Conservation (phyloP, 2,888 invertebrate genomes). For the Norana najaformis region DNA sequence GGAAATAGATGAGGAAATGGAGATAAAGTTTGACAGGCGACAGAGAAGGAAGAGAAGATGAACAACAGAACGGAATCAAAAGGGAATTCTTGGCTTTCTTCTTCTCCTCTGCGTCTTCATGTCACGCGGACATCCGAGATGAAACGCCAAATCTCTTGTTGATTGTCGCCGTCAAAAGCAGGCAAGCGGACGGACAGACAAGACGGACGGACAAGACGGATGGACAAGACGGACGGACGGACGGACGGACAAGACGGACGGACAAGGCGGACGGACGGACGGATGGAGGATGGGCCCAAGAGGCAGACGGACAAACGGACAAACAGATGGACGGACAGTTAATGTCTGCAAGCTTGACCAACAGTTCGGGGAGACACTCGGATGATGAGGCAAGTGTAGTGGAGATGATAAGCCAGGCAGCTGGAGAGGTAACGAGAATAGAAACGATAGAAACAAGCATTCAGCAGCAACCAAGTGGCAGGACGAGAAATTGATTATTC, state of each 20-base stretch:
- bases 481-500: not conserved
- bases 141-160: not conserved
- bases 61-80: not conserved
- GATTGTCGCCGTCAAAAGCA: conserved; percentile 13
- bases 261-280: too few relatives aligned
- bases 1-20: not conserved
- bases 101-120: not conserved
- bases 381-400: not conserved
- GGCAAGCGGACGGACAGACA: not conserved
- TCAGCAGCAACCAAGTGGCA: not conserved
- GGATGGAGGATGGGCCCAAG: too few relatives aligned
- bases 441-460: not conserved
- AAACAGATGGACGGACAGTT: not conserved
- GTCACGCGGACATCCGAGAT: not conserved
- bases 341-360: not conserved
- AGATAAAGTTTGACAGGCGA: not conserved
- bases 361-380: not conserved
- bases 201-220: too few relatives aligned
- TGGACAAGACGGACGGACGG: too few relatives aligned
- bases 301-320: too few relatives aligned
- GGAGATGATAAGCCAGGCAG: not conserved
- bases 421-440: not conserved
- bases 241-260: too few relatives aligned
- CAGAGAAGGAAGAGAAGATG: not conserved
- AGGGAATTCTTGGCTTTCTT: not conserved